Base-by-base conservation (phyloP, 2,888 invertebrate species). In the Diogma glabrata region DNA sequence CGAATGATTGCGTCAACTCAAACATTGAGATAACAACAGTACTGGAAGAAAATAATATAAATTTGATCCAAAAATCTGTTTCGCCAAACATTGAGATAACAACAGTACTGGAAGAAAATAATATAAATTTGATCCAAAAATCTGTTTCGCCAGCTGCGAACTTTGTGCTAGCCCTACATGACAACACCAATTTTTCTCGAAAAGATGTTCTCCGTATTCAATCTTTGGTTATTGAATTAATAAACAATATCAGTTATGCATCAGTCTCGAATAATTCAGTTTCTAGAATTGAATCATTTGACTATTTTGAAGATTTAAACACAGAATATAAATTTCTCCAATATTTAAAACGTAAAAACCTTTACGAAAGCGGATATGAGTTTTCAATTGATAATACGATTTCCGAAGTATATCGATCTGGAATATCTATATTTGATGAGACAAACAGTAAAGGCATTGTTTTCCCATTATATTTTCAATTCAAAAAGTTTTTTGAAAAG, bases 321-420 rank as follows among this genome's bases (percentile, higher is more conserved):
- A 36, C 36, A 4, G 36, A 36, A 8, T 17, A 36, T 14, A 36
- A 36, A 14, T 36, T 36, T 36, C 14, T 36, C 9, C 14, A 36
- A 14, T 36, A 36, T n/a, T 36, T 36, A 8, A 36, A 14, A 14
- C 16, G 17, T 7, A 12, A 36, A 6, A 17, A 14, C 17, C 36
- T 36, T 9, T 36, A 36, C 8, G 5, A 36, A 36, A 14, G 36
- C 3, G 14, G 16, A 12, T 16, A 7, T 9, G 36, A 36, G 17
- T 36, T 36, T 36, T 36, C 36, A 14, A 36, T 36, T 6, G 36
- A 36, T 36, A 36, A 36, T 36, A 36, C 36, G 14, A 36, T 36
- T 3, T 36, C 36, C 9, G 14, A 36, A 14, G 36, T 14, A 3
- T 36, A 36, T 14, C 36, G 14, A 5, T 16, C 14, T 14, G 36